Evolutionary conservation across 2,113 vertebrate genomes (phyloP).

Genomic region (Otolemur garnettii): DNA sequence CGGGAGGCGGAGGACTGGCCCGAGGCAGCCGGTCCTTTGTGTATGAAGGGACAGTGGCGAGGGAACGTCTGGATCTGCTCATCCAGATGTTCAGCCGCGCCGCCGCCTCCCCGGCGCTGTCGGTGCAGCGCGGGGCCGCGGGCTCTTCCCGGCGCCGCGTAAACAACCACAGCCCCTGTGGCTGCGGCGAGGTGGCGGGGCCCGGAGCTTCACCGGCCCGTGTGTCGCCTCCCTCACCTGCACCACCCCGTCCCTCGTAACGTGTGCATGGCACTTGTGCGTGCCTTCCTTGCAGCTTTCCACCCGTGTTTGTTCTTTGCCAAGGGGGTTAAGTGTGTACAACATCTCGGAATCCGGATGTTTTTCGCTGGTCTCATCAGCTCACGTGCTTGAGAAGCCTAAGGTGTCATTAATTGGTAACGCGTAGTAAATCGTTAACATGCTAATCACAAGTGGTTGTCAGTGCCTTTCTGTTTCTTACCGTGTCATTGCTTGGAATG

Average conservation of each 20-base stretch:
- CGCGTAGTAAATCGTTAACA: neutral
- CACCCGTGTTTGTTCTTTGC: neutral
- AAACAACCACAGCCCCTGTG: slow-evolving; percentile 65
- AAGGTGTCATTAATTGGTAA: neutral
- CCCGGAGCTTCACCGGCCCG: slow-evolving; percentile 21
- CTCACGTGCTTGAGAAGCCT: neutral
- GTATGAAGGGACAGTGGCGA: neutral
- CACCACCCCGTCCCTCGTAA: slow-evolving; percentile 1
- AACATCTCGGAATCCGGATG: neutral
- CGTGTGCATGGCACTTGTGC: neutral
- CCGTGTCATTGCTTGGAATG: neutral
- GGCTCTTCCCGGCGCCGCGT: slow-evolving; percentile 43
- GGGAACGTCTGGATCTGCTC: neutral
- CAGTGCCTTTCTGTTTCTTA: neutral
- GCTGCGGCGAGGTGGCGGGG: slow-evolving; percentile 43
- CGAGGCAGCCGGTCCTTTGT: slow-evolving; percentile 61
- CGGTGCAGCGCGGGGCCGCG: too few relatives aligned
- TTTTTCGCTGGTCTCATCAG: neutral
- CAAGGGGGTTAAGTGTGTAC: neutral
- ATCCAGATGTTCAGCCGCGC: neutral
- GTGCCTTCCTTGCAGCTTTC: neutral
- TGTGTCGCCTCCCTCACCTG: slow-evolving; percentile 55
- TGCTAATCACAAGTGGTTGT: neutral
- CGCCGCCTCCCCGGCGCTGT: neutral
- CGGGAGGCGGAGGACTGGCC: slow-evolving; percentile 5